Percentiles rank a stretch among this genome's conserved stretches.
Evolutionary conservation across 2,113 vertebrate genomes (phyloP).

Genomic region (Trematomus loennbergii): DNA sequence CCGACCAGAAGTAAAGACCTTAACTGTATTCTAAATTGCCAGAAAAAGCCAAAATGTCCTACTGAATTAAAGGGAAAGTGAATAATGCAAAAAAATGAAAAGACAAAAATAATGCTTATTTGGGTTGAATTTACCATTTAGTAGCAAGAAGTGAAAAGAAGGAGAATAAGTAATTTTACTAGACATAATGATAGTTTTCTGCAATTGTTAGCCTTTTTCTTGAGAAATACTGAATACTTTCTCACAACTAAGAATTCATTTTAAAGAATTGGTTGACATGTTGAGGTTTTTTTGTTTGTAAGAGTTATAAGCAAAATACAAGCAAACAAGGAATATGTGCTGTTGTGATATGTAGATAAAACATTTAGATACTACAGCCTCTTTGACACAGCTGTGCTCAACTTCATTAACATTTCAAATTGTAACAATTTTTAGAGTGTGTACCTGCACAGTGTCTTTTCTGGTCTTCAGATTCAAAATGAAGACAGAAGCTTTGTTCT

Average conservation of each 20-base stretch:
- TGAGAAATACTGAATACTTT: too few relatives aligned
- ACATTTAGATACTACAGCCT: neutral
- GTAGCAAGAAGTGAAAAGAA: too few relatives aligned
- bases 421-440: neutral
- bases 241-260: too few relatives aligned
- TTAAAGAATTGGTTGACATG: too few relatives aligned
- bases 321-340: neutral
- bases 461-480: slow-evolving; percentile 4
- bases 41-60: neutral
- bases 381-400: too few relatives aligned
- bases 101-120: neutral
- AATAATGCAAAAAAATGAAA: too few relatives aligned
- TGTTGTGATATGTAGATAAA: neutral
- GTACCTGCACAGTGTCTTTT: neutral
- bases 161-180: too few relatives aligned
- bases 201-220: too few relatives aligned
- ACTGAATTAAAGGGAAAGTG: neutral
- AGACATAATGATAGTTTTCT: too few relatives aligned
- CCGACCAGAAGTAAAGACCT: neutral
- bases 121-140: neutral
- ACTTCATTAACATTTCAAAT: neutral
- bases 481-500: neutral
- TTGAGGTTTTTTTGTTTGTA: too few relatives aligned
- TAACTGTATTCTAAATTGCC: neutral
- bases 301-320: neutral